Percentiles rank a stretch among this genome's conserved stretches.
phyloP scores from a whole-genome alignment of 2,797 vertebrate genomes.

The Huso huso region DNA sequence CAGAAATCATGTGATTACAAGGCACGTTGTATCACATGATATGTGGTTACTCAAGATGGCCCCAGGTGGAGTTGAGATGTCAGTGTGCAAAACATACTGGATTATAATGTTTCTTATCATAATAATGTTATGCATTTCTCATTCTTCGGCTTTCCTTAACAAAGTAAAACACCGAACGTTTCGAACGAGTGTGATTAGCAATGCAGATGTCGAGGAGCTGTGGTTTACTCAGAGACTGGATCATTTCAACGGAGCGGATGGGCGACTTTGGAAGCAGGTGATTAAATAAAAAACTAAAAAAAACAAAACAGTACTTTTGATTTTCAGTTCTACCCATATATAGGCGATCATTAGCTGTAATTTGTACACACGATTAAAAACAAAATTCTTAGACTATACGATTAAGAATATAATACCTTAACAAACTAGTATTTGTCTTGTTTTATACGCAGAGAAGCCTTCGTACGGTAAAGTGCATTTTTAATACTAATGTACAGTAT shows the following conservation, averaged over 20 bases:
- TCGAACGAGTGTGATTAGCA: neutral
- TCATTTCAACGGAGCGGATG: slow-evolving; percentile 53
- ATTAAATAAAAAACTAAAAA: slow-evolving; percentile 8
- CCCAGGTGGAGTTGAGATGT: too few species aligned
- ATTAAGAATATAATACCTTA: too few species aligned
- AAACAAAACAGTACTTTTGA: too few species aligned
- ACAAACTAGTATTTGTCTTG: too few species aligned
- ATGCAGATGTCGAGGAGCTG: slow-evolving; percentile 29
- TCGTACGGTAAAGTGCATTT: too few species aligned
- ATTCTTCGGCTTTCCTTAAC: slow-evolving; percentile 1
- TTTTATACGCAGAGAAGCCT: too few species aligned
- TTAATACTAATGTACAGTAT: too few species aligned
- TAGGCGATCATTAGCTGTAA: too few species aligned
- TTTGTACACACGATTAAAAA: too few species aligned
- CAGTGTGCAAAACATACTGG: neutral
- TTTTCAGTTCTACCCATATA: too few species aligned
- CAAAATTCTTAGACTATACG: too few species aligned
- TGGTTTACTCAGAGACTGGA: slow-evolving; percentile 59
- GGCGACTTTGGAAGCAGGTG: slow-evolving; percentile 58
- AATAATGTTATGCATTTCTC: neutral
- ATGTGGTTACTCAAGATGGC: neutral
- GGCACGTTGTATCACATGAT: neutral
- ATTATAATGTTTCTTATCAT: neutral
- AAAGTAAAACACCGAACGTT: neutral
- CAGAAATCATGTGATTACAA: neutral